Conservation (phyloP, 2,797 vertebrate genomes). For the Gephyroberyx darwinii region DNA sequence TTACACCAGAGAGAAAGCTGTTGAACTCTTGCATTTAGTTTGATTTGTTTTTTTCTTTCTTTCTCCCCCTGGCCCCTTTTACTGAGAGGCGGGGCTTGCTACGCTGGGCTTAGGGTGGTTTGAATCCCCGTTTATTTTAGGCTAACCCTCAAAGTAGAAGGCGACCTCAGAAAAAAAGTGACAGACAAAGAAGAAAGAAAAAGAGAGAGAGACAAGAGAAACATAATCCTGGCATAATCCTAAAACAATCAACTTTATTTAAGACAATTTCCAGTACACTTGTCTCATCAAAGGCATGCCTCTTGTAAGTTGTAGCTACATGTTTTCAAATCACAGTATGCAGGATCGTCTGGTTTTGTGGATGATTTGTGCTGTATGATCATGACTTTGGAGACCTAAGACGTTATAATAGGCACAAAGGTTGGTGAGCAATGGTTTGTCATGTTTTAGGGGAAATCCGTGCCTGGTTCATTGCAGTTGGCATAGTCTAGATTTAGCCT, state of each 20-base stretch:
- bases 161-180: neutral
- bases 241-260: neutral
- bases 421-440: conserved; percentile 13
- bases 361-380: neutral
- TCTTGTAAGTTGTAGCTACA: neutral
- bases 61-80: conserved; percentile 43
- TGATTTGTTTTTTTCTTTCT: conserved; percentile 56
- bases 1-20: conserved; percentile 75
- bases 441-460: conserved; percentile 1
- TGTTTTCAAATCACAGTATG: neutral
- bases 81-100: conserved; percentile 27
- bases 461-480: neutral
- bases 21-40: conserved; percentile 66
- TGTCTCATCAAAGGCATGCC: neutral
- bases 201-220: neutral
- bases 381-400: neutral
- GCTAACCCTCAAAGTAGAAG: conserved; percentile 36
- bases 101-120: conserved; percentile 44
- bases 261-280: neutral
- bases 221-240: neutral
- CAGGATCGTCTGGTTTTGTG: neutral
- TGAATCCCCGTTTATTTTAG: conserved; percentile 66
- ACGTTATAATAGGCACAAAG: neutral
- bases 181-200: neutral
- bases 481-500: no score